Conservation (phyloP, 2,888 invertebrate species). For the Xestia rhomboidea region DNA sequence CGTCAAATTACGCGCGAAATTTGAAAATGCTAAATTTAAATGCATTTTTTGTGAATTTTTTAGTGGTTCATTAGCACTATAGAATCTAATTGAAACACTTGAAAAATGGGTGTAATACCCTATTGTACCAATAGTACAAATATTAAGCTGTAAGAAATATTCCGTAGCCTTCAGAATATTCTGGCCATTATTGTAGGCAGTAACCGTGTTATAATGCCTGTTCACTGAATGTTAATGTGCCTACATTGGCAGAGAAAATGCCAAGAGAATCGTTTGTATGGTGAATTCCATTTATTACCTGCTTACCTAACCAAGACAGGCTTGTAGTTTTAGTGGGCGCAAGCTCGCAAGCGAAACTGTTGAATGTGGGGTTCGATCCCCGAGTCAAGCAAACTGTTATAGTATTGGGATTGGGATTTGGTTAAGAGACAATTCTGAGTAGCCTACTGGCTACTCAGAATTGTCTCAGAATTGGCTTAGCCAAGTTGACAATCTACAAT, state of each 20-base stretch:
- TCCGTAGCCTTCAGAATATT: conserved; percentile 8
- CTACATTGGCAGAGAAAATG: conserved; percentile 48
- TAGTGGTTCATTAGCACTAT: too few species aligned
- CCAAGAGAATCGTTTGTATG: conserved; percentile 44
- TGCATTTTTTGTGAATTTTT: too few species aligned
- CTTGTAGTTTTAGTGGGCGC: background rate
- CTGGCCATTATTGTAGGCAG: conserved; percentile 27
- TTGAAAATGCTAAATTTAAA: too few species aligned
- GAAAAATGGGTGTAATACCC: too few species aligned
- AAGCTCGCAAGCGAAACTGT: background rate
- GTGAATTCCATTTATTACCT: conserved; percentile 38
- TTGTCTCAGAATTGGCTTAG: too few species aligned
- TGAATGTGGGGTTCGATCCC: background rate
- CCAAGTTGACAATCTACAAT: too few species aligned
- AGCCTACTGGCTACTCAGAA: too few species aligned
- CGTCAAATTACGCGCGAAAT: too few species aligned
- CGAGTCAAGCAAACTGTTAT: background rate
- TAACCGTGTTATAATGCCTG: conserved; percentile 23
- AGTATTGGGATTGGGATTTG: background rate
- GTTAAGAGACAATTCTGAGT: background rate
- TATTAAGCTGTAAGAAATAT: background rate
- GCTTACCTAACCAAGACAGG: background rate
- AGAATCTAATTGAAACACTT: too few species aligned
- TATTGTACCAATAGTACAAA: too few species aligned
- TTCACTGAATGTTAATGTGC: conserved; percentile 62